Evolutionary conservation across 1,140 invertebrate genomes (phyloP).

Genomic region (Euwallacea fornicatus): DNA sequence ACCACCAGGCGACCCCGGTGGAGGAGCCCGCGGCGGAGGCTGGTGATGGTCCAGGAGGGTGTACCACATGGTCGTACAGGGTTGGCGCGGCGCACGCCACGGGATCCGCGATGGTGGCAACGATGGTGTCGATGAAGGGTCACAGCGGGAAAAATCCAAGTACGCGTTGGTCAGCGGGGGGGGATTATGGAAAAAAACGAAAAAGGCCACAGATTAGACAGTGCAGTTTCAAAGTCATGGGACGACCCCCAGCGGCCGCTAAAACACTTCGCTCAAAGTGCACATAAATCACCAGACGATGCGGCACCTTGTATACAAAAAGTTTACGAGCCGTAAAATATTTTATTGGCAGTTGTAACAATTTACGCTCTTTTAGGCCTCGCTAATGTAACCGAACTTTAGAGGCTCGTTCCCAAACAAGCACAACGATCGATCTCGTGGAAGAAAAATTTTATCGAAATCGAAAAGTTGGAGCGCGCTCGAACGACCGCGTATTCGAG

Average conservation of each 20-base stretch:
- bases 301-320: conserved; percentile 44
- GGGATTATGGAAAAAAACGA: conserved; percentile 45
- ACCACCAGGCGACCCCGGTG: conserved; percentile 79
- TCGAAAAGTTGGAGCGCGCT: conserved; percentile 18
- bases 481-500: conserved; percentile 27
- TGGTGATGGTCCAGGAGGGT: conserved; percentile 73
- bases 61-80: conserved; percentile 77
- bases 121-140: conserved; percentile 55
- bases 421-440: not conserved
- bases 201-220: conserved; percentile 40
- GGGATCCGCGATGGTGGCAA: conserved; percentile 75
- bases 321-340: conserved; percentile 49
- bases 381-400: conserved; percentile 12
- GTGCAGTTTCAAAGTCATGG: conserved; percentile 26
- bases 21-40: conserved; percentile 74
- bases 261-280: conserved; percentile 38
- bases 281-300: conserved; percentile 45
- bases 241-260: conserved; percentile 16
- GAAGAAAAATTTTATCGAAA: conserved; percentile 4
- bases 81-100: conserved; percentile 72
- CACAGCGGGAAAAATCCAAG: conserved; percentile 45
- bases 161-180: conserved; percentile 10
- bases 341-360: conserved; percentile 49
- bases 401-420: conserved; percentile 19
- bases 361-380: conserved; percentile 28